phyloP scores from a whole-genome alignment of 2,888 invertebrate genomes.

The Scotopteryx bipunctaria region DNA sequence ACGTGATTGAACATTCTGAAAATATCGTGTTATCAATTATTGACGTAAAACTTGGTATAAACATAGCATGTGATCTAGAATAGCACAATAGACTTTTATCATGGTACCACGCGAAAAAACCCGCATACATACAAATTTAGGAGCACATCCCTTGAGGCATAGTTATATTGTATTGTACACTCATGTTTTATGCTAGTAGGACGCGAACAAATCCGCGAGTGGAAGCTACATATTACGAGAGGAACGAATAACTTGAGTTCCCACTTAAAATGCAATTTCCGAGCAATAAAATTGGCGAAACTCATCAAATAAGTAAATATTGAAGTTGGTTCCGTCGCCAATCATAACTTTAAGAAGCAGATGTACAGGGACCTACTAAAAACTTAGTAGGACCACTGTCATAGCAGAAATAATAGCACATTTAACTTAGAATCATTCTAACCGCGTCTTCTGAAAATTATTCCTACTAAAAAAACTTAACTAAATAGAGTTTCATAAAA shows the following conservation, averaged over 20 bases:
- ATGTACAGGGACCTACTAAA: constrained; percentile 48
- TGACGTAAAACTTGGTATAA: too few species aligned
- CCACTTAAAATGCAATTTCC: constrained; percentile 8
- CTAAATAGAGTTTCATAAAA: too few species aligned
- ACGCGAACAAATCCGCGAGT: not conserved
- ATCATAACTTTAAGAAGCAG: constrained; percentile 44
- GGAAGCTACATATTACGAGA: not conserved
- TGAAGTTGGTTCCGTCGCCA: constrained; percentile 43
- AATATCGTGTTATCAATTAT: too few species aligned
- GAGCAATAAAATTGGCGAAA: constrained; percentile 30
- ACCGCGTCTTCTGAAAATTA: not conserved
- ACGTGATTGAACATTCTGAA: not conserved
- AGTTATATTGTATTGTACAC: too few species aligned
- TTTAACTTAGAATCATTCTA: not conserved
- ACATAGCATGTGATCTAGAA: too few species aligned
- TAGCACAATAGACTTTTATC: too few species aligned
- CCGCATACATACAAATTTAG: too few species aligned
- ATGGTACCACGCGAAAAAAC: too few species aligned
- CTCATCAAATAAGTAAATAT: constrained; percentile 37
- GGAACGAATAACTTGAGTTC: not conserved
- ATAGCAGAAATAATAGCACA: not conserved
- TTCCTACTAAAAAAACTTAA: too few species aligned
- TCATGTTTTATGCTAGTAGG: too few species aligned
- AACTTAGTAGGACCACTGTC: constrained; percentile 39
- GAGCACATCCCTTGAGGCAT: too few species aligned